Conservation (phyloP, 2,888 invertebrate species). For the Lithophane ornitopus region DNA sequence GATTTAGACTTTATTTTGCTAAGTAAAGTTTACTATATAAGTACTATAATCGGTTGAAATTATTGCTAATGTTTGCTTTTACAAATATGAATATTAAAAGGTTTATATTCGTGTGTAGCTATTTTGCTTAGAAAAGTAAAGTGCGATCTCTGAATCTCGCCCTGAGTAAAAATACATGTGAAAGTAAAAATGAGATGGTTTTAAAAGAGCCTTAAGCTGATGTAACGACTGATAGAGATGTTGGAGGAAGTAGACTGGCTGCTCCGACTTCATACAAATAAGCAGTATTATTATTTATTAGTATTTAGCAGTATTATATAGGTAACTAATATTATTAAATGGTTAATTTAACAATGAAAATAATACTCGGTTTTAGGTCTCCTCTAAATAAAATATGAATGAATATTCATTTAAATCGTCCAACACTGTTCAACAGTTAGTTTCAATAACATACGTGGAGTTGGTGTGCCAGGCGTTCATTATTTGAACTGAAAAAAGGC, state of each 20-base stretch:
- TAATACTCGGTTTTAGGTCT: not conserved
- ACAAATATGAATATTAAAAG: not conserved
- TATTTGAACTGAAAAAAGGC: constrained; percentile 41
- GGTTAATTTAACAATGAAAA: not conserved
- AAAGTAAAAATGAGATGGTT: not conserved
- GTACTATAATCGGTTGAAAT: not conserved
- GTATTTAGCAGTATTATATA: no score
- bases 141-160: not conserved
- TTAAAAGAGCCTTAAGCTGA: not conserved
- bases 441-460: constrained; percentile 25
- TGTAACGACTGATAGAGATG: not conserved
- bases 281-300: no score
- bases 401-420: constrained; percentile 10
- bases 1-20: not conserved
- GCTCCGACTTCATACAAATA: not conserved
- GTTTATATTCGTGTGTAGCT: not conserved
- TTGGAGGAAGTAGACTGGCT: not conserved
- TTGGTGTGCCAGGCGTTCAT: constrained; percentile 28
- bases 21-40: not conserved
- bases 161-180: not conserved
- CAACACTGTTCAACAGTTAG: constrained; percentile 22
- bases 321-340: not conserved
- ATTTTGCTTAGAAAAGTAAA: not conserved
- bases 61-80: not conserved
- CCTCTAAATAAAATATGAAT: not conserved